Evolutionary conservation across 1,140 invertebrate species (phyloP).

Genomic region (Nylanderia fulva): DNA sequence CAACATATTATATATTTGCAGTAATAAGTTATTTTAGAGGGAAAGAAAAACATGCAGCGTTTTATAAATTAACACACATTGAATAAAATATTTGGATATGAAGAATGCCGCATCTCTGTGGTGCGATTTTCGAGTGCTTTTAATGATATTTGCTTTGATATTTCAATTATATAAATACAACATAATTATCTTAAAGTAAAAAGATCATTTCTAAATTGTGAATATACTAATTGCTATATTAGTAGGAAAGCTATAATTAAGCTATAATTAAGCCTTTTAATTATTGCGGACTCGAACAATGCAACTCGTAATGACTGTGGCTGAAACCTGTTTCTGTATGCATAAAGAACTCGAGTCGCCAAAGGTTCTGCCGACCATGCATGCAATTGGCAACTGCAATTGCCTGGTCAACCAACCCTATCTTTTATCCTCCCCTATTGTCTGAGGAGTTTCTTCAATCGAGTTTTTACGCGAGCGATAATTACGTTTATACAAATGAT

Average conservation of each 20-base stretch:
- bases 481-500: constrained; percentile 54
- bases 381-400: constrained; percentile 68
- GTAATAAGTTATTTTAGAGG: background rate
- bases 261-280: constrained; percentile 31
- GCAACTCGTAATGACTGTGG: background rate
- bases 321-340: constrained; percentile 74
- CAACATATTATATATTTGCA: background rate
- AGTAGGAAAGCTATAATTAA: background rate
- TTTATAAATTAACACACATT: background rate
- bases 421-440: constrained; percentile 67
- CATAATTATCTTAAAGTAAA: constrained; percentile 18
- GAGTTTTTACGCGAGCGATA: constrained; percentile 72
- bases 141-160: background rate
- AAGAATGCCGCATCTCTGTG: too few species aligned
- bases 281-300: constrained; percentile 23
- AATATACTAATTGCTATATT: background rate
- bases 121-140: too few species aligned
- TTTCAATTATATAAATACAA: constrained; percentile 35
- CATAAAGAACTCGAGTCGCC: constrained; percentile 74
- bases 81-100: too few species aligned
- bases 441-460: constrained; percentile 74
- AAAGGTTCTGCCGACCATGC: constrained; percentile 68
- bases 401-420: constrained; percentile 60
- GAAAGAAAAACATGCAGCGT: background rate
- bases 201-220: constrained; percentile 21